phyloP scores from a whole-genome alignment of 2,888 invertebrate species.

The Yponomeuta malinellus region DNA sequence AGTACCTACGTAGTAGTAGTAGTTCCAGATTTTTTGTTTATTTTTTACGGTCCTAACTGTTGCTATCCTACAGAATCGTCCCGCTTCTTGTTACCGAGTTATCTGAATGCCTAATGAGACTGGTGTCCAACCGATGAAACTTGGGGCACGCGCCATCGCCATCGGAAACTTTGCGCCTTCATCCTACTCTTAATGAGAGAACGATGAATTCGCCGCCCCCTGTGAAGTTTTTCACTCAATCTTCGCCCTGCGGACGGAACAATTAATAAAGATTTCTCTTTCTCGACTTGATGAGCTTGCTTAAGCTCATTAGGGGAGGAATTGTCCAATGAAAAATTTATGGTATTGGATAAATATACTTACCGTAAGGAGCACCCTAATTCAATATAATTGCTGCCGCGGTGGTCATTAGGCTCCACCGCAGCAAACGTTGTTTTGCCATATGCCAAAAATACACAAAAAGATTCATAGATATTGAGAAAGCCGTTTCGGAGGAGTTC shows the following conservation, averaged over 20 bases:
- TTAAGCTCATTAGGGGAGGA: neutral
- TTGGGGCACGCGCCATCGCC: neutral
- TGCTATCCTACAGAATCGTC: conserved; percentile 5
- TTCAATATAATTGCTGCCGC: no score
- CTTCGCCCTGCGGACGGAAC: neutral
- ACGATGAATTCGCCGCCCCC: conserved; percentile 12
- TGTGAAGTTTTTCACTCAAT: conserved; percentile 1
- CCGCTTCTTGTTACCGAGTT: conserved; percentile 47
- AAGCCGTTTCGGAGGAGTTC: no score
- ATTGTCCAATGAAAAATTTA: neutral
- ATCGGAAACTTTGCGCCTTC: conserved; percentile 6
- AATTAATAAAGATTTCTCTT: neutral
- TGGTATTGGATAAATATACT: no score
- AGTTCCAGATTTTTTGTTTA: no score
- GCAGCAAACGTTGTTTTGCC: no score
- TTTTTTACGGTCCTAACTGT: neutral
- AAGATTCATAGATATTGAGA: no score
- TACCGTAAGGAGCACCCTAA: no score
- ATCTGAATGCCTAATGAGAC: conserved; percentile 50
- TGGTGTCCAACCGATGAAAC: conserved; percentile 11
- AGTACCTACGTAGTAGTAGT: no score
- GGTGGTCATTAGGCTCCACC: no score
- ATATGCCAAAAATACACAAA: no score
- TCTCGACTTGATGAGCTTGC: neutral
- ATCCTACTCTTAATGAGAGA: conserved; percentile 1